A percentile compares a stretch with the other conserved stretches of the same genome.
Evolutionary conservation across 2,113 vertebrate genomes (phyloP).

Genomic region (Toxotes jaculatrix): DNA sequence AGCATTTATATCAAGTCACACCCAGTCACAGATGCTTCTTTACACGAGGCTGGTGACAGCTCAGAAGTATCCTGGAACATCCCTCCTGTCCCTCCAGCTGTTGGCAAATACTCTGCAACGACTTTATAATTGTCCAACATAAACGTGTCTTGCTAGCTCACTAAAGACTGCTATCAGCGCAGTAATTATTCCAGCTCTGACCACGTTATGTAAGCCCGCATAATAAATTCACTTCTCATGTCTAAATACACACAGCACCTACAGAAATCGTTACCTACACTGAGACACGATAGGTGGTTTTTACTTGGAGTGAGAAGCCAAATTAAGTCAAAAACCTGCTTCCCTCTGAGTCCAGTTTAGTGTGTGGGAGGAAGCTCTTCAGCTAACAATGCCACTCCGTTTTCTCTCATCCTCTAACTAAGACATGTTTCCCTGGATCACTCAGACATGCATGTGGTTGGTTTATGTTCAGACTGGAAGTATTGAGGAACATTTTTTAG

Average conservation of each 20-base stretch:
- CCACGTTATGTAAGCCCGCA: conserved; percentile 36
- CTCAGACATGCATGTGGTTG: neutral
- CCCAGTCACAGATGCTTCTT: neutral
- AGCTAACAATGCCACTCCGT: neutral
- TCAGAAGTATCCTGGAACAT: neutral
- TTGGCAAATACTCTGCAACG: conserved; percentile 1
- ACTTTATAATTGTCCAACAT: conserved; percentile 22
- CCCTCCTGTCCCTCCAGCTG: conserved; percentile 28
- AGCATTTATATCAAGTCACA: neutral
- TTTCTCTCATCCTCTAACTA: conserved; percentile 7
- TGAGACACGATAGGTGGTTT: neutral
- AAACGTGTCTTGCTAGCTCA: conserved; percentile 16
- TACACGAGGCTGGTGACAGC: neutral
- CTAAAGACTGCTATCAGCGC: conserved; percentile 27
- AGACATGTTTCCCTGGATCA: conserved; percentile 14
- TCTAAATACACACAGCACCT: conserved; percentile 11
- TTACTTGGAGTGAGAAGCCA: neutral
- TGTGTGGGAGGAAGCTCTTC: conserved; percentile 39
- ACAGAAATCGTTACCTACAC: neutral
- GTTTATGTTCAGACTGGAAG: neutral
- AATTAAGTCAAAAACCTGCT: neutral
- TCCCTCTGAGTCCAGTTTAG: neutral
- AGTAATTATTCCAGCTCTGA: conserved; percentile 28
- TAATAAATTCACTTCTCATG: conserved; percentile 15
- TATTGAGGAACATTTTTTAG: neutral